A percentile compares a stretch with the other conserved stretches of the same genome.
Conservation (phyloP, 2,113 vertebrate genomes). For the Dipodomys spectabilis region DNA sequence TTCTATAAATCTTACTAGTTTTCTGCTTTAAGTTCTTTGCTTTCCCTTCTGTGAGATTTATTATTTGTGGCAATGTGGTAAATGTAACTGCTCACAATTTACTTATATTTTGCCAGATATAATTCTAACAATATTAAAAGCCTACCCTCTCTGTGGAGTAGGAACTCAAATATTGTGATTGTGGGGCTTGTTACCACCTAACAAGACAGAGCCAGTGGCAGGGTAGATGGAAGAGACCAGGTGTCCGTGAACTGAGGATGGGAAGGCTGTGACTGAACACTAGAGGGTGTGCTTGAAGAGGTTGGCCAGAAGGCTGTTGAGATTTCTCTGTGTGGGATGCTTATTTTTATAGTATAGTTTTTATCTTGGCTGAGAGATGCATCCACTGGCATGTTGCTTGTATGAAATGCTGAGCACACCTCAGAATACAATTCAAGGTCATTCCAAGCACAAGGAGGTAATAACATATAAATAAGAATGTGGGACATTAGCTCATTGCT, state of each 20-base stretch:
- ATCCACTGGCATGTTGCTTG: rapidly evolving
- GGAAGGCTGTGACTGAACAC: not conserved
- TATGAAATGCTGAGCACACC: no score
- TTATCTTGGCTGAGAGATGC: not conserved
- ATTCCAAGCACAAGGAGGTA: no score
- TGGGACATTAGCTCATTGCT: not conserved
- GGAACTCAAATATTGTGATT: not conserved
- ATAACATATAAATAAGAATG: not conserved
- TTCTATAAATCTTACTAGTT: not conserved
- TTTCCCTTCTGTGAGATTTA: not conserved
- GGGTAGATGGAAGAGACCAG: rapidly evolving
- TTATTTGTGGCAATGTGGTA: not conserved
- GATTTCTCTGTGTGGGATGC: not conserved
- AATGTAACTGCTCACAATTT: not conserved
- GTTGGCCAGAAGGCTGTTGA: not conserved
- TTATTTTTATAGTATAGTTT: no score
- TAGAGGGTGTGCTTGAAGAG: not conserved
- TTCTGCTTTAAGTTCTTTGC: not conserved
- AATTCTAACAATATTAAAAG: not conserved
- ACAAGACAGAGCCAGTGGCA: not conserved
- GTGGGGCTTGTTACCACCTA: not conserved
- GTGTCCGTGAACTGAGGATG: not conserved
- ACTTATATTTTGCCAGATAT: not conserved
- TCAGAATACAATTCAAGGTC: not conserved
- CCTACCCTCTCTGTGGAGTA: not conserved